Evolutionary conservation across 2,797 vertebrate genomes (phyloP), one percentile per base, ranked within the genome.

Genomic region (Galagoides demidoff): DNA sequence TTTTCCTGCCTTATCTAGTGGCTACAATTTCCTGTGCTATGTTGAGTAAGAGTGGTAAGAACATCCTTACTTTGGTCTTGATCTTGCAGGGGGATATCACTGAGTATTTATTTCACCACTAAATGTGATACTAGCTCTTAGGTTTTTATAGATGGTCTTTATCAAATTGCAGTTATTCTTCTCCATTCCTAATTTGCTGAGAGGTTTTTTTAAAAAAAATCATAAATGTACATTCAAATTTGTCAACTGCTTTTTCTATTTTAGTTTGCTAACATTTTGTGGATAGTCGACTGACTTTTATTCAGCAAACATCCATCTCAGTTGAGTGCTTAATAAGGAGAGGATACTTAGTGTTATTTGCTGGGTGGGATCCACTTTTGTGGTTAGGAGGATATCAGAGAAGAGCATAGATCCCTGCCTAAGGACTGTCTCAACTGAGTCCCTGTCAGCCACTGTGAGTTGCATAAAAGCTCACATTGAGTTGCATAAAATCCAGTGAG

Each of bases 401-500:
- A 68, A 37, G 20, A 95, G 16, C 10, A 1, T 14, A 79, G 43
- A 43, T 92, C 37, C 74, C 63, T 85, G 43, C 37, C 52, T 74
- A 10, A 16, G 25, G 52, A 3, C 14, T 61, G 13, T 85, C 59
- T 90, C 52, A 31, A 2, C 23, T 31, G 71, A 79, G n/a, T 90
- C 45, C 78, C 73, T 52, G 14, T 43, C 76, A 84, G 43, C 87
- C 59, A 16, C 43, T 23, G 0, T 71, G 88, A 43, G 39, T 5
- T 43, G 39, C 39, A 43, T 43, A 43, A 43, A 37, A 79, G 34
- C 82, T 92, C 90, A 85, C 59, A 37, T 85, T 71, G 85, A 79
- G 59, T 71, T 90, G 73, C 52, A 43, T 89, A 71, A 85, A 93
- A 95, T 70, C 39, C 85, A 93, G 27, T 59, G 78, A 93, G 45